These are phyloP conservation scores for Hypotaenidia okinawae DNA, from an alignment of 2,797 vertebrate species.

Conservation along the genomic window DNA sequence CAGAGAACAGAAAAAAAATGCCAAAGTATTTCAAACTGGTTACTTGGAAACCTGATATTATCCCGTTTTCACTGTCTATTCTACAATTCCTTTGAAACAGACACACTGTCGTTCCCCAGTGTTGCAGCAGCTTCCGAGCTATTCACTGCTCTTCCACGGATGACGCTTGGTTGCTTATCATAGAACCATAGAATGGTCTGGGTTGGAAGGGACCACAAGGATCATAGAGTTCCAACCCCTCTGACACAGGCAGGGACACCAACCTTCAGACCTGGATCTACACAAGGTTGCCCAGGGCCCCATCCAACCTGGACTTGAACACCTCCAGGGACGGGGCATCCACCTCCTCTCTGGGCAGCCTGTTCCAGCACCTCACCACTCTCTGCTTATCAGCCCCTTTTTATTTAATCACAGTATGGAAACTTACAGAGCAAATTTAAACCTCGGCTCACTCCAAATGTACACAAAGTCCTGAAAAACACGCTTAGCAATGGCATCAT, in stretches of 20 bases:
- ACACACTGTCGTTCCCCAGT: neutral
- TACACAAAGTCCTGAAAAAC: slow-evolving; percentile 28
- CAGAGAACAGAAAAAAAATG: neutral
- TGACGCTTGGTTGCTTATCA: neutral
- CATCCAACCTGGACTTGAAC: no score
- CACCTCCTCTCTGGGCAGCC: no score
- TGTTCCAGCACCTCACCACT: no score
- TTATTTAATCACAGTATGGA: neutral
- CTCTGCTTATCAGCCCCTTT: neutral
- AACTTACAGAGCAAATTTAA: slow-evolving; percentile 14
- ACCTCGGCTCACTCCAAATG: neutral
- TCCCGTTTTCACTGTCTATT: neutral
- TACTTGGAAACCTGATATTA: neutral
- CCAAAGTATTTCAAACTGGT: neutral
- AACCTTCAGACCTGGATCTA: no score
- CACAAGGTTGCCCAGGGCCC: no score
- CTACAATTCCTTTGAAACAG: neutral
- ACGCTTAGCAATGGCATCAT: slow-evolving; percentile 29
- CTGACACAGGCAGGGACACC: no score
- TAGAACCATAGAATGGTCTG: no score
- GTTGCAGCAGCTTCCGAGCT: neutral
- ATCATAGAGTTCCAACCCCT: no score
- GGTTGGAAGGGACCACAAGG: no score
- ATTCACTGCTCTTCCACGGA: neutral
- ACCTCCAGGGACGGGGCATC: no score